Conservation (phyloP, 2,113 vertebrate species). For the Dicentrarchus labrax region DNA sequence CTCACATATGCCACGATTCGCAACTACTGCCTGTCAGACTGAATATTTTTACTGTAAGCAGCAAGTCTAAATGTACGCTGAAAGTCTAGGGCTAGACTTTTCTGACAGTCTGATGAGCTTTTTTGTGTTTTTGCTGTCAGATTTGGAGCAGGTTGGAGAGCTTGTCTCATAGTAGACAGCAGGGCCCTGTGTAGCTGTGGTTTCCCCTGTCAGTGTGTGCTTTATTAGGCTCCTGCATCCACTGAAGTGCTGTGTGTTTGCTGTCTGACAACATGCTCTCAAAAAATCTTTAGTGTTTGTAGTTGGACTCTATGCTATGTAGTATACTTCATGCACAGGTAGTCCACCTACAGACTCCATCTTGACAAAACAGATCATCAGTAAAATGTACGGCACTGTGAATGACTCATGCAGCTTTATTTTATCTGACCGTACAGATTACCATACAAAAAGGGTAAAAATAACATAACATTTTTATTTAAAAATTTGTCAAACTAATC, state of each 20-base stretch:
- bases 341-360: background rate
- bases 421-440: no score
- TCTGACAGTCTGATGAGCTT: constrained; percentile 20
- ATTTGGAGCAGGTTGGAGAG: background rate
- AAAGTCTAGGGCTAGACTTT: constrained; percentile 8
- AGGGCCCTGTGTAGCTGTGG: background rate
- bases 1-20: background rate
- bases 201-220: constrained; percentile 7
- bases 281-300: background rate
- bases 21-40: background rate
- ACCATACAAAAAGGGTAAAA: background rate
- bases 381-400: background rate
- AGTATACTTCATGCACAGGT: background rate
- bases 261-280: constrained; percentile 2
- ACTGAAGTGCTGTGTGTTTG: constrained; percentile 16
- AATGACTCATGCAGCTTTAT: background rate
- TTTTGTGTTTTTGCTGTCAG: constrained; percentile 17
- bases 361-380: background rate
- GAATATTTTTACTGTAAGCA: background rate
- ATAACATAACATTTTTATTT: no score
- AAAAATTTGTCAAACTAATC: no score
- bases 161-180: constrained; percentile 15
- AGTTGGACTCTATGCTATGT: background rate
- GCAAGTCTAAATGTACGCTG: background rate
- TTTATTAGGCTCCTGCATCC: constrained; percentile 31